Base-by-base conservation (phyloP, 2,888 invertebrate species). In the Eledona agricola region DNA sequence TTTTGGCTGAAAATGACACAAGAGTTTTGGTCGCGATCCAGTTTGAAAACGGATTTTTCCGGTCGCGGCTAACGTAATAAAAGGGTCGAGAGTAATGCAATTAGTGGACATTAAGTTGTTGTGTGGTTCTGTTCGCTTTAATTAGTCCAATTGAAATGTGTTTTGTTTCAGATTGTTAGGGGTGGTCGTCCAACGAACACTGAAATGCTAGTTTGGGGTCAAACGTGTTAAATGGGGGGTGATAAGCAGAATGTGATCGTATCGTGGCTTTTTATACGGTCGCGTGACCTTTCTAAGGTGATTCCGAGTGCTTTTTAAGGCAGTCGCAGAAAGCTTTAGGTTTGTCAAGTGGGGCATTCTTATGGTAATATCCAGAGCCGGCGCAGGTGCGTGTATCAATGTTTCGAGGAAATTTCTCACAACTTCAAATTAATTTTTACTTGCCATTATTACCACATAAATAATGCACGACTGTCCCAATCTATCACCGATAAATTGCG, bases 261-360 rank as follows among this genome's bases (percentile, higher is more conserved):
- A 47, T 47, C 47, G 28, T 9, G 11, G 17, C 13, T 47, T 47
- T 46, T 34, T 47, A 47, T 35, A 25, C 17, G 10, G 11, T 35
- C 26, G 35, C 47, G 47, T 47, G 47, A 47, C 47, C 28, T 47
- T 37, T 46, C 47, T 20, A 37, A 19, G 47, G 46, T 17, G 25
- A 34, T 20, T 34, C 28, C 2, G 20, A 25, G 25, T 32, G n/a
- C 15, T 10, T 9, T 34, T 46, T 46, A 34, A 46, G 34, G 20
- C 25, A 17, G 7, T 32, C 32, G 3, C 10, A 16, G 32, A 32
- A 26, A 26, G 15, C 15, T 26, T 26, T 22, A 28, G 9, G 17
- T 15, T 28, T 28, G 15, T 38, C 9, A 19, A 12, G 3, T 31
- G 6, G 11, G 19, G 17, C 45, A 45, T 45, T 45, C 34, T 45